Evolutionary conservation across 2,797 vertebrate genomes (phyloP).

Genomic region (Notolepis coatsorum): DNA sequence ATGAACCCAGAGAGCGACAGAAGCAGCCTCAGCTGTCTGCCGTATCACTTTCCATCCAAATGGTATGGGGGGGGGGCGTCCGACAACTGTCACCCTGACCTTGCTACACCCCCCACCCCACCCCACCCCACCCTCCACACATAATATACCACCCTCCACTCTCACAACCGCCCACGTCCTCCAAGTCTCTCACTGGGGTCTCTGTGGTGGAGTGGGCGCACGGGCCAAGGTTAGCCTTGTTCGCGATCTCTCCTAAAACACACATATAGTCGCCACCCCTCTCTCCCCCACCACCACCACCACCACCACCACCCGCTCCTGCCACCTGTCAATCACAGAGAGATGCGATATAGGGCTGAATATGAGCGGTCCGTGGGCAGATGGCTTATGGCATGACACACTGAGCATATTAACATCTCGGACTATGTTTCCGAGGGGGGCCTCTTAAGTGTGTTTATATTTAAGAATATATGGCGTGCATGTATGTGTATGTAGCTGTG

Average conservation of each 20-base stretch:
- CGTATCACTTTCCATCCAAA: conserved; percentile 81
- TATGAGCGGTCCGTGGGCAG: neutral
- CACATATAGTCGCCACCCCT: too few relatives aligned
- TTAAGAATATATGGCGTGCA: conserved; percentile 1
- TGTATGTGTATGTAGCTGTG: neutral
- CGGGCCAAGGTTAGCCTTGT: conserved; percentile 57
- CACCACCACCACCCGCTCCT: neutral
- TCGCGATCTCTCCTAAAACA: conserved; percentile 54
- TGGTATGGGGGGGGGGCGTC: conserved; percentile 68
- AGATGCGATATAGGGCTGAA: neutral
- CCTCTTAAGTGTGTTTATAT: conserved; percentile 19
- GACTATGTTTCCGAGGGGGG: conserved; percentile 12
- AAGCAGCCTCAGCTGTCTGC: conserved; percentile 77
- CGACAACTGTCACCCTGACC: conserved; percentile 80
- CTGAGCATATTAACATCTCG: conserved; percentile 26
- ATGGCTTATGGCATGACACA: conserved; percentile 5
- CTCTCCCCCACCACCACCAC: too few relatives aligned
- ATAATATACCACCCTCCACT: conserved; percentile 9
- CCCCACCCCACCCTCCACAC: neutral
- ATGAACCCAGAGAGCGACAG: conserved; percentile 75
- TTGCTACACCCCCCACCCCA: conserved; percentile 56
- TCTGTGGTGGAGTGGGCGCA: conserved; percentile 49
- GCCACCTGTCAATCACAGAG: conserved; percentile 42
- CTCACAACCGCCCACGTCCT: too few relatives aligned
- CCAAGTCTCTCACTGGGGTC: conserved; percentile 50